Evolutionary conservation across 2,797 vertebrate species (phyloP).

Genomic region (Lithobates sylvaticus): DNA sequence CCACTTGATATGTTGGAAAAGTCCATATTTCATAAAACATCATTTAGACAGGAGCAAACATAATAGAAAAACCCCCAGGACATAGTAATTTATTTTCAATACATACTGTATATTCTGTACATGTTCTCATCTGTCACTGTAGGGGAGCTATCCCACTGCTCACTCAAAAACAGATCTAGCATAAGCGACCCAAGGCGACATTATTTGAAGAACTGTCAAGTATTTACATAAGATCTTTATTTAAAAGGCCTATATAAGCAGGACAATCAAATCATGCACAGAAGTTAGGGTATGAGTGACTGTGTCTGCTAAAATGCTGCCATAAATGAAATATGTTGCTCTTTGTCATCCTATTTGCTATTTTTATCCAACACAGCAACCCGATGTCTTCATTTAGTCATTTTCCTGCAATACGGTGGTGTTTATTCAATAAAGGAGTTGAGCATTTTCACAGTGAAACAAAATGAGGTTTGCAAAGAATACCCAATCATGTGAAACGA

Average conservation of each 20-base stretch:
- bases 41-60: not conserved
- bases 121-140: conserved; percentile 42
- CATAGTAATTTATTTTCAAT: conserved; percentile 48
- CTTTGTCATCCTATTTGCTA: not conserved
- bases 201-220: conserved; percentile 24
- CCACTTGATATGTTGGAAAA: not conserved
- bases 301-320: not conserved
- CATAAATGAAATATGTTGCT: not conserved
- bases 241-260: conserved; percentile 55
- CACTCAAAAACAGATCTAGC: conserved; percentile 53
- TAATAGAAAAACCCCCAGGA: conserved; percentile 12
- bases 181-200: conserved; percentile 47
- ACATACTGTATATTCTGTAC: not conserved
- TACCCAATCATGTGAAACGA: too few relatives aligned
- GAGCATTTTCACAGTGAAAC: too few relatives aligned
- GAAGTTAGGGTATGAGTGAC: conserved; percentile 14
- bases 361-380: not conserved
- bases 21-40: not conserved
- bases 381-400: too few relatives aligned
- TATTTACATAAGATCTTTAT: conserved; percentile 13
- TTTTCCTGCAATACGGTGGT: too few relatives aligned
- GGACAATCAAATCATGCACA: conserved; percentile 6
- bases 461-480: too few relatives aligned
- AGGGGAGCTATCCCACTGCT: conserved; percentile 30
- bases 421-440: too few relatives aligned